Evolutionary conservation across 2,797 vertebrate species (phyloP), one percentile per base, ranked within the genome.

Genomic region (Neopelma chrysocephalum): DNA sequence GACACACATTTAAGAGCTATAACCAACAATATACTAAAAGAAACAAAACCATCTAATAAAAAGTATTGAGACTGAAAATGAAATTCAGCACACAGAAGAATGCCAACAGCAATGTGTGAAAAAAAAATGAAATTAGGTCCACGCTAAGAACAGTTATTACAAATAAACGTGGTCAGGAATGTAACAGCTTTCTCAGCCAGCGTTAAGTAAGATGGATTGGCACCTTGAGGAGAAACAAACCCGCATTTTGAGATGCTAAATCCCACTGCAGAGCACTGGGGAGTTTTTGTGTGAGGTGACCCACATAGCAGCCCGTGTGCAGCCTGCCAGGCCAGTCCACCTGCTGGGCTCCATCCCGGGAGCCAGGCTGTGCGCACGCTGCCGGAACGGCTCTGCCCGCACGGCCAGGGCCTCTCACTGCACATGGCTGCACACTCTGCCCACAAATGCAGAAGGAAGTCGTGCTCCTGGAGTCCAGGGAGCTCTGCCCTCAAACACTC

Each of bases 181-280:
- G 40, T 42, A 82, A 92, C 61, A 91, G 79, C 66, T 72, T 95
- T 97, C 94, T 29, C 77, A 89, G 62, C 50, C 77, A 82, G 6
- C 1, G 4, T 92, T 84, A 86, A 69, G 72, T 66, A 95, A 93
- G 89, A 94, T 62, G 57, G 94, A 68, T 47, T 72, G 75, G 91
- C 66, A 91, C 82, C 95, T 89, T 68, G 14, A 72, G 62, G 71
- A 68, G 77, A 85, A 72, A 25, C 64, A 78, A 91, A 61, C 12
- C 31, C 38, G 58, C 58, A 80, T 85, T 96, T 96, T 96, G 38
- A 86, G 91, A 77, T 47, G 81, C 40, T 43, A 56, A 95, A 88
- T 66, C 32, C 65, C 61, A 40, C 31, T 25, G 50, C 85, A 72
- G 72, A 91, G 48, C 60, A 54, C 22, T 6, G 68, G 20, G 43